phyloP scores from a whole-genome alignment of 1,140 invertebrate genomes.

The Drosophila mauritiana region DNA sequence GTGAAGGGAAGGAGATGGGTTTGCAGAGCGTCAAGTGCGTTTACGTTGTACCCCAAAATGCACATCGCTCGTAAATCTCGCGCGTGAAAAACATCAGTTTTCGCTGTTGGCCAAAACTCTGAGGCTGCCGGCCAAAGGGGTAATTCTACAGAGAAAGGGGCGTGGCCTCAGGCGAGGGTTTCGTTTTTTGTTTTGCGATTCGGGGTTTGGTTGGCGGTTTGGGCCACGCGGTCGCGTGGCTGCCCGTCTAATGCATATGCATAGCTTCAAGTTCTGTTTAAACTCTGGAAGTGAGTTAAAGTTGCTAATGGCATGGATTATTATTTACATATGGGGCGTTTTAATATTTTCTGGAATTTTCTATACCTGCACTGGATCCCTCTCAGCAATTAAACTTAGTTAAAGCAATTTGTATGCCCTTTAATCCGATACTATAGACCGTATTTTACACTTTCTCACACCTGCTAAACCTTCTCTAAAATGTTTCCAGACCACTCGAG shows the following conservation, averaged over 20 bases:
- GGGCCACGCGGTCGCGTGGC: constrained; percentile 42
- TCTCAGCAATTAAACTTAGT: not conserved
- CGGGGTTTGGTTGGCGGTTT: constrained; percentile 19
- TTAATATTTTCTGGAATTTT: too few species aligned
- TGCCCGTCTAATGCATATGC: constrained; percentile 29
- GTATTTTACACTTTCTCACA: not conserved
- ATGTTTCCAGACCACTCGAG: constrained; percentile 26
- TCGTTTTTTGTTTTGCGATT: not conserved
- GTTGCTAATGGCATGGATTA: too few species aligned
- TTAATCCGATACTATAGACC: not conserved
- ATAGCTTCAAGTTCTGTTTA: constrained; percentile 20
- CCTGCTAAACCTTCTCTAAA: constrained; percentile 1
- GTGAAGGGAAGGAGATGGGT: constrained; percentile 1
- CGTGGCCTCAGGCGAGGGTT: not conserved
- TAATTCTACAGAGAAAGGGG: constrained; percentile 15
- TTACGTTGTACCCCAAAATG: constrained; percentile 72
- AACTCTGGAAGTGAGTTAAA: not conserved
- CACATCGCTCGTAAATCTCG: constrained; percentile 77
- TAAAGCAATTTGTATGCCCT: not conserved
- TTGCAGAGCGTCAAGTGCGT: constrained; percentile 61
- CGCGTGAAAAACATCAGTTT: constrained; percentile 78
- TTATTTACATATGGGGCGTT: too few species aligned
- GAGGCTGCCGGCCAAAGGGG: constrained; percentile 25
- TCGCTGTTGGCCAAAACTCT: constrained; percentile 47
- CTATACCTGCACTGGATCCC: not conserved